Evolutionary conservation across 2,888 invertebrate species (phyloP).

Genomic region (Chymomyza amoena): DNA sequence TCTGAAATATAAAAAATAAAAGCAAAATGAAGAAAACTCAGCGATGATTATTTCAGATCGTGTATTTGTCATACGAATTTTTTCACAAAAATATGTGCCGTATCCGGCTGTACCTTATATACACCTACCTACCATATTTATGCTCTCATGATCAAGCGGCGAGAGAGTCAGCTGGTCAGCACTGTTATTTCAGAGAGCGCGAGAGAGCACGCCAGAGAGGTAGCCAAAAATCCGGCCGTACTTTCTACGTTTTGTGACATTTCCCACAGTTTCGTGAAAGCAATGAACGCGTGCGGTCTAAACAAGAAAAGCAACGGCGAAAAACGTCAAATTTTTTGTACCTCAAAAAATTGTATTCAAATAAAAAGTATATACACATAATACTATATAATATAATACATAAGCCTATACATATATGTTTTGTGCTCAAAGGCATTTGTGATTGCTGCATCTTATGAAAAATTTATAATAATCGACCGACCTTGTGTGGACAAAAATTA

Average conservation of each 20-base stretch:
- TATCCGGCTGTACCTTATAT: conserved; percentile 48
- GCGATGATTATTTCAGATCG: neutral
- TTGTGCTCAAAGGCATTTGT: conserved; percentile 11
- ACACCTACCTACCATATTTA: neutral
- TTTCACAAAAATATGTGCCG: conserved; percentile 59
- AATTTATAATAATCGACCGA: conserved; percentile 26
- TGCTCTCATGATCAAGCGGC: conserved; percentile 37
- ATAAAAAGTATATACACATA: conserved; percentile 15
- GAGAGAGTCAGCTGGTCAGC: neutral
- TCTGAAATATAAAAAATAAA: conserved; percentile 24
- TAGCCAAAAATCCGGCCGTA: conserved; percentile 45
- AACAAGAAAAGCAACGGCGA: conserved; percentile 33
- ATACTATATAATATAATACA: conserved; percentile 19
- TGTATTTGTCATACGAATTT: conserved; percentile 44
- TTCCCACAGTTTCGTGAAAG: conserved; percentile 58
- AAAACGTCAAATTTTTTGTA: conserved; percentile 56
- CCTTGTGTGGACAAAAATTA: conserved; percentile 43
- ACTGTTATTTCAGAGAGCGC: neutral
- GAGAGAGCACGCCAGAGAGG: neutral
- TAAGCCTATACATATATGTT: conserved; percentile 16
- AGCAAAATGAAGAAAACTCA: conserved; percentile 1
- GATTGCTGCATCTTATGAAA: neutral
- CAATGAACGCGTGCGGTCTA: conserved; percentile 70
- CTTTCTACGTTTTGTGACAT: conserved; percentile 44
- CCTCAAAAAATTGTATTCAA: conserved; percentile 36